Conservation (phyloP, 2,797 vertebrate genomes). For the Acropternis orthonyx region DNA sequence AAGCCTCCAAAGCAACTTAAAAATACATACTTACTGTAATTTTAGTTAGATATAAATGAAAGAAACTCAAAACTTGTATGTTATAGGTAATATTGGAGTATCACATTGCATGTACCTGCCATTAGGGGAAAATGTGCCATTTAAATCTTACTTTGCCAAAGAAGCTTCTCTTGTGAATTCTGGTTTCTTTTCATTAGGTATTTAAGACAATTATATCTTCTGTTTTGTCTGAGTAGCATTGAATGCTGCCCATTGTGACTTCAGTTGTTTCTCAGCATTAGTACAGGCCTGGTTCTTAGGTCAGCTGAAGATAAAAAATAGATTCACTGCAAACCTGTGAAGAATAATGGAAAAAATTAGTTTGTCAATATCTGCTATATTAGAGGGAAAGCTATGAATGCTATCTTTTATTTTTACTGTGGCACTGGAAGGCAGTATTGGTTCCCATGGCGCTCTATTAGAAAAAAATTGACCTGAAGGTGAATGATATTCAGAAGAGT, state of each 20-base stretch:
- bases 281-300: background rate
- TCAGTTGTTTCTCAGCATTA: background rate
- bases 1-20: background rate
- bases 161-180: background rate
- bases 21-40: background rate
- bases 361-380: background rate
- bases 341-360: background rate
- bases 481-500: background rate
- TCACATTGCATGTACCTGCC: background rate
- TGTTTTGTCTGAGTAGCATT: background rate
- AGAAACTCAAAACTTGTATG: rapidly evolving
- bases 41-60: background rate
- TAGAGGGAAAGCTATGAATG: background rate
- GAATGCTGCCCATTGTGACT: background rate
- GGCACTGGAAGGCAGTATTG: background rate
- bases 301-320: background rate
- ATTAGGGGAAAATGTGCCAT: background rate
- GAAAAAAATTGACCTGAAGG: background rate
- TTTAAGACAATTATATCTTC: background rate
- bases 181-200: background rate
- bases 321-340: background rate
- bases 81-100: background rate
- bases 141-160: background rate
- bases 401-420: background rate
- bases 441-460: background rate